phyloP scores from a whole-genome alignment of 2,113 vertebrate species.

The Eretmochelys imbricata region DNA sequence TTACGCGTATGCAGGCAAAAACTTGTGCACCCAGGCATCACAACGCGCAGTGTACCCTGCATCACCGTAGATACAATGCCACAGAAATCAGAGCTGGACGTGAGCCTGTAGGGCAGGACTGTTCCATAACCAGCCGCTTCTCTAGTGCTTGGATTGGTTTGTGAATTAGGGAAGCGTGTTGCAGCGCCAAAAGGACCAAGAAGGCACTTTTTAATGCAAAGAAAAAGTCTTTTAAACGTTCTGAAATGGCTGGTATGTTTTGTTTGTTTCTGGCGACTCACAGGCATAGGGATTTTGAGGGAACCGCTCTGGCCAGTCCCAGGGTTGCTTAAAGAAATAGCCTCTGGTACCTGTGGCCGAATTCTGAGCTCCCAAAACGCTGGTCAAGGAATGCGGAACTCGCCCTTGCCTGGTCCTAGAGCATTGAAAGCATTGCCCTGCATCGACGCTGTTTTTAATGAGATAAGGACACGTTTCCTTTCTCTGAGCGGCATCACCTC shows the following conservation, averaged over 20 bases:
- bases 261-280: not conserved
- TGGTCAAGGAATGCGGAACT: not conserved
- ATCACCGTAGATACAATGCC: not conserved
- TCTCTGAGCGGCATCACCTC: not conserved
- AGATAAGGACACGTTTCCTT: not conserved
- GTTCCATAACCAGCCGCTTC: not conserved
- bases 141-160: not conserved
- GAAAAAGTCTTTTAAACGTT: not conserved
- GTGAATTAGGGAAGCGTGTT: not conserved
- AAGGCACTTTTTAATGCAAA: not conserved
- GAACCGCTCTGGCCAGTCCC: accelerated
- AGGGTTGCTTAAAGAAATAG: not conserved
- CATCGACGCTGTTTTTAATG: accelerated
- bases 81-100: not conserved
- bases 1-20: not conserved
- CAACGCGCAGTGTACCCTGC: not conserved
- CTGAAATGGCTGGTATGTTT: accelerated
- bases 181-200: not conserved
- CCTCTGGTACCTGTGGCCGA: accelerated
- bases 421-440: not conserved
- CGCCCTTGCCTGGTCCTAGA: accelerated
- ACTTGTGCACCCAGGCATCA: not conserved
- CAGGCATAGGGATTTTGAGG: not conserved
- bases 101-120: not conserved
- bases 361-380: accelerated